Evolutionary conservation across 2,113 vertebrate species (phyloP), one percentile per base, ranked within the genome.

Genomic region (Laterallus jamaicensis): DNA sequence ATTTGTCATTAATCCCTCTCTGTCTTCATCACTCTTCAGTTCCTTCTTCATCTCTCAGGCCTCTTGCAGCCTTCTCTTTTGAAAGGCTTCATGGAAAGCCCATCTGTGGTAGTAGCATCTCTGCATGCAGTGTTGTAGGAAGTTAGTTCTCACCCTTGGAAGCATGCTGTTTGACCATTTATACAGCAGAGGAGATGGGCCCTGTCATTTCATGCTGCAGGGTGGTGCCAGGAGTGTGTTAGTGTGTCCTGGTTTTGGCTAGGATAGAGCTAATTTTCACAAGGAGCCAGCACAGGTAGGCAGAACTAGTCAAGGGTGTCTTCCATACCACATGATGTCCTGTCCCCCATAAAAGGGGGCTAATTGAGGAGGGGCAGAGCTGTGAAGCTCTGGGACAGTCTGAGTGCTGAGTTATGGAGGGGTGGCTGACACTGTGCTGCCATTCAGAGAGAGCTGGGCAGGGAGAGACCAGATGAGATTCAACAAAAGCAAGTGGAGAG

Each of bases 191-290:
- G 50, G 44, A 66, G 75, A 22, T 40, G 32, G 60, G 24, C 55
- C 1, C 0, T n/a, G n/a, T 29, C 0, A 0, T 68, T 69, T 25
- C 3, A 1, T 22, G 37, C 59, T 32, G 42, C 37, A 62, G 64
- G 32, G 32, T 82, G 35, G 52, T 67, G 56, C 40, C 32, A 37
- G 62, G 60, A 59, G 37, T 35, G 12, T 8, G 15, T 59, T 54
- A 25, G 31, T 79, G 58, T 42, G 40, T 5, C 40, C 40, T 42
- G 40, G 40, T 35, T 35, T 35, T 35, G 35, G 35, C 35, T 35
- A 35, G 35, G 35, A 35, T 7, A 35, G 35, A 35, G 35, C 35
- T 35, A 35, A 35, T 35, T 35, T 35, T 35, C 35, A 35, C 35
- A 35, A 35, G 35, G 35, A 35, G 35, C 35, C 35, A 35, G 35